Evolutionary conservation across 2,888 invertebrate genomes (phyloP), one percentile per base, ranked within the genome.

Genomic region (Hecatera dysodea): DNA sequence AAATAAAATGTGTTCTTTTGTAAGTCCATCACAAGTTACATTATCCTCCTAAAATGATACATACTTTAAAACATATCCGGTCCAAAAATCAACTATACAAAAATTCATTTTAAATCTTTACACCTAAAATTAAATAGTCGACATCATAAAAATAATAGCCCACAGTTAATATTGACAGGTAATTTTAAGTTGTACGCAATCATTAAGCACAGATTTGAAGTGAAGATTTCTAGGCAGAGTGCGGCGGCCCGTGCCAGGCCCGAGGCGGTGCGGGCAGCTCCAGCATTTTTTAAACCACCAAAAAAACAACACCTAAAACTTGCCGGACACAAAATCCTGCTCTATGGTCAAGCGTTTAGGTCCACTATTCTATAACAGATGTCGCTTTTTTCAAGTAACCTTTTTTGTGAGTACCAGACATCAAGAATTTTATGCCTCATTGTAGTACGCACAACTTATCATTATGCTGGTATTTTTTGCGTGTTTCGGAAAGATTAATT

Each of bases 241-340:
- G 76, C 81, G 80, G 83, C 86, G 90, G 92, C 92, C 91, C 92
- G 92, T 93, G 92, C 92, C 92, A 93, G 79, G 92, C 92, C 92
- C 74, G 88, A 69, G 93, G 92, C 92, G 72, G 76, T 74, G 78
- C 82, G 83, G 81, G 80, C 81, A 73, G 85, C 83, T 80, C 82
- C 87, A 80, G 59, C 78, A 83, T 83, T 85, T 83, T 81, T 86
- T 80, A 82, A 81, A 82, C 68, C 59, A 50, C 78, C 74, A 76
- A 85, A 86, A 82, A 83, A 83, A 82, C 77, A 56, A 82, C 69
- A 74, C 55, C 53, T 61, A 66, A 63, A 77, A 56, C 17, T 48
- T 46, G 50, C 33, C 67, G 24, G 44, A 73, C 56, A 68, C 64
- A 44, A 88, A 60, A 80, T 78, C 73, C 46, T 72, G 82, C 87